phyloP scores from a whole-genome alignment of 2,797 vertebrate genomes.

The Cuculus canorus region DNA sequence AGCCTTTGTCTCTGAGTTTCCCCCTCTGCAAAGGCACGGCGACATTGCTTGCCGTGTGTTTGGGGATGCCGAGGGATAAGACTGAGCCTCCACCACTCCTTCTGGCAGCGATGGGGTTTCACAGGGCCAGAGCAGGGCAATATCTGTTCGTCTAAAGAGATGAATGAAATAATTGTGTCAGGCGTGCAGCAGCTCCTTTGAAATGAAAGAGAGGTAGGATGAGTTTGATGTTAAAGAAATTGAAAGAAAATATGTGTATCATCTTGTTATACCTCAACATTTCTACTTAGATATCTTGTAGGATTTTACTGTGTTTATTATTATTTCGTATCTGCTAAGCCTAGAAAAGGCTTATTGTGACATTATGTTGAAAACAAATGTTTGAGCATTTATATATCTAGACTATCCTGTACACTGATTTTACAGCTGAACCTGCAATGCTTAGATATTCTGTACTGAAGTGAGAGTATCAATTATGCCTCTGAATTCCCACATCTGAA shows the following conservation, averaged over 20 bases:
- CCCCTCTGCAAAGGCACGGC: rapidly evolving
- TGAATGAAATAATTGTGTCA: neutral
- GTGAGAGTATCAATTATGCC: neutral
- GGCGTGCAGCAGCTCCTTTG: neutral
- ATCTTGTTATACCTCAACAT: neutral
- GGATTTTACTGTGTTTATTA: neutral
- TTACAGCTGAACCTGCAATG: neutral
- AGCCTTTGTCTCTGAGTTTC: neutral
- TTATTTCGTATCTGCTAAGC: neutral
- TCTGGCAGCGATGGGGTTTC: neutral
- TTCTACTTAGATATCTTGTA: neutral
- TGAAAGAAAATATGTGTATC: neutral
- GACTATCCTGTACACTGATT: neutral
- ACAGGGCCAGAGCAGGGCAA: neutral
- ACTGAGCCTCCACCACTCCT: neutral
- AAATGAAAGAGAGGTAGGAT: neutral
- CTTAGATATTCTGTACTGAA: neutral
- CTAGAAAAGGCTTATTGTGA: neutral
- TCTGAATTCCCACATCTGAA: neutral
- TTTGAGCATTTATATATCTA: neutral
- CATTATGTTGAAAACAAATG: neutral
- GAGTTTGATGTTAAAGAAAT: neutral
- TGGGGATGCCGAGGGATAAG: neutral
- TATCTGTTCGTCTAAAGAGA: neutral
- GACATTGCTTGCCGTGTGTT: neutral